A percentile compares a stretch with the other conserved stretches of the same genome.
These are phyloP conservation scores for Lineus longissimus DNA, from an alignment of 1,140 invertebrate genomes.

Conservation along the genomic window DNA sequence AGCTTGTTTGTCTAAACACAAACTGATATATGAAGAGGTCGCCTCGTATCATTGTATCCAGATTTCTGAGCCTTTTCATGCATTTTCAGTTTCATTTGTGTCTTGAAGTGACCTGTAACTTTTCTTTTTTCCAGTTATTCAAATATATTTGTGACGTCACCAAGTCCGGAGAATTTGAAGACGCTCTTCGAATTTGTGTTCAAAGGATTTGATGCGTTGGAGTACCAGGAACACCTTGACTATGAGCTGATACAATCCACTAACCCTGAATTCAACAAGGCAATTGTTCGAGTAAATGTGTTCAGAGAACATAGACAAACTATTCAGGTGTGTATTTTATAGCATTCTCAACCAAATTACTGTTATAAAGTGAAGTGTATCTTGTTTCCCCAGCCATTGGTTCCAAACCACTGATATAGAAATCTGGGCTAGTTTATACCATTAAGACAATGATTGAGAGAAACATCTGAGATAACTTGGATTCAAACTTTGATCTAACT, in stretches of 20 bases:
- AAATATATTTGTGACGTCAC: conserved; percentile 97
- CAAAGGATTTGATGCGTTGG: conserved; percentile 91
- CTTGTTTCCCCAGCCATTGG: no score
- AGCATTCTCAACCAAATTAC: no score
- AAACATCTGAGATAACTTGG: not conserved
- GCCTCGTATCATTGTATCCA: no score
- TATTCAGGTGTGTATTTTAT: conserved; percentile 75
- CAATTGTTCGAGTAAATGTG: conserved; percentile 89
- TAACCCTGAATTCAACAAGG: conserved; percentile 95
- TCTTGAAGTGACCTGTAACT: no score
- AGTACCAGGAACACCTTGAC: conserved; percentile 93
- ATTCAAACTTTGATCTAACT: not conserved
- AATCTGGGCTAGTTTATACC: not conserved
- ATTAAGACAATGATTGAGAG: not conserved
- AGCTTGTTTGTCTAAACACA: no score
- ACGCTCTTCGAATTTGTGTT: conserved; percentile 97
- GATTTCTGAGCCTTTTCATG: no score
- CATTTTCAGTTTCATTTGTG: no score
- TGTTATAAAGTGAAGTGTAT: no score
- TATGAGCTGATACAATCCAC: conserved; percentile 94
- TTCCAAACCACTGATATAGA: no score
- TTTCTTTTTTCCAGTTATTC: conserved; percentile 72
- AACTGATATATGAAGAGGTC: no score
- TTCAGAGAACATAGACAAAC: conserved; percentile 89
- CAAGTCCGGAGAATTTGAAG: conserved; percentile 96